phyloP scores from a whole-genome alignment of 2,113 vertebrate genomes.

The Strix uralensis region DNA sequence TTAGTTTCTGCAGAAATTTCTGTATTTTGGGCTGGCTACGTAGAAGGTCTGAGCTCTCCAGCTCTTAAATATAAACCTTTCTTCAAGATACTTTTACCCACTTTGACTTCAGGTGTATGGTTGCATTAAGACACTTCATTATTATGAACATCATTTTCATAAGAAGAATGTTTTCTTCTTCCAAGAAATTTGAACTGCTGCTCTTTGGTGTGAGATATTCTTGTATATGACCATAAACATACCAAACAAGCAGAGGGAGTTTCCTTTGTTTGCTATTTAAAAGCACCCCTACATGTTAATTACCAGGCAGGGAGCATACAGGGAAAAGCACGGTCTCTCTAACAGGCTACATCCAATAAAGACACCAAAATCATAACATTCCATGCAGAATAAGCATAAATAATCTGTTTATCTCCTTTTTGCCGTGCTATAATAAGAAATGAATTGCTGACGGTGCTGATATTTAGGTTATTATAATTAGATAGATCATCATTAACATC shows the following conservation, averaged over 20 bases:
- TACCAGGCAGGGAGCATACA: background rate
- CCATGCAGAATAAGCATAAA: background rate
- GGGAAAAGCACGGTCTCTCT: background rate
- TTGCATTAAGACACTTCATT: background rate
- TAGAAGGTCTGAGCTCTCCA: background rate
- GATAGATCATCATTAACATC: conserved; percentile 25
- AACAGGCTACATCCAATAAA: background rate
- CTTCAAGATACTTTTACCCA: background rate
- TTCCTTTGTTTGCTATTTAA: conserved; percentile 3
- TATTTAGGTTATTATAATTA: conserved; percentile 37
- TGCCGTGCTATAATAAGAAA: conserved; percentile 10
- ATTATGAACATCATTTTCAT: background rate
- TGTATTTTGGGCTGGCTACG: background rate
- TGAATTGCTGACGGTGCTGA: background rate
- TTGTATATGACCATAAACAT: background rate
- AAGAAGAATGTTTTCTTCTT: background rate
- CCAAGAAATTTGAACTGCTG: background rate
- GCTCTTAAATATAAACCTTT: background rate
- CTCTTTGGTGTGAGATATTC: background rate
- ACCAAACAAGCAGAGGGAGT: background rate
- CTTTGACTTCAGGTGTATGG: background rate
- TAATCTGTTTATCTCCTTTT: conserved; percentile 48
- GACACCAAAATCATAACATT: background rate
- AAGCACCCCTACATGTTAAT: background rate
- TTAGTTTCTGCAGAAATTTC: background rate